A percentile compares a stretch with the other conserved stretches of the same genome.
Evolutionary conservation across 92 coral and sea anemone species (phyloP).

Genomic region (Siderastrea radians): DNA sequence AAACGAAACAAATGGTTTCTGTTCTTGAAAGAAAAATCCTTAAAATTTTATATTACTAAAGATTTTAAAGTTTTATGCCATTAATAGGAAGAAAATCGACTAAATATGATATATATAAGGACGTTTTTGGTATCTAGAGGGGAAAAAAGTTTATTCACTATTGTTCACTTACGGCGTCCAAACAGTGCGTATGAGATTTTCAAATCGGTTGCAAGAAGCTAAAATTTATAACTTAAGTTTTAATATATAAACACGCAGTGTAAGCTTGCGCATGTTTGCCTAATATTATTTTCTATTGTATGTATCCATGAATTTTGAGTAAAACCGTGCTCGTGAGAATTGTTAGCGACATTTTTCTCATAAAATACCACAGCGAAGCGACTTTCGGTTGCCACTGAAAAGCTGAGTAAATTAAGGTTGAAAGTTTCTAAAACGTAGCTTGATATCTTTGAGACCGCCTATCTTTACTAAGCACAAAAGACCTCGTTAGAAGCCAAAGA

Average conservation of each 20-base stretch:
- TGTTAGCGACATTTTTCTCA: not conserved
- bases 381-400: not conserved
- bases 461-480: conserved; percentile 20
- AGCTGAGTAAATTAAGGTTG: conserved; percentile 1
- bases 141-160: conserved; percentile 31
- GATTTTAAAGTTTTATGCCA: conserved; percentile 37
- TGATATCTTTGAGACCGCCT: conserved; percentile 15
- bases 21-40: conserved; percentile 42
- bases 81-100: conserved; percentile 26
- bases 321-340: not conserved
- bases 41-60: conserved; percentile 36
- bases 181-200: conserved; percentile 16
- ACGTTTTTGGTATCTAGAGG: conserved; percentile 27
- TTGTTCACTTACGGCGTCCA: not conserved
- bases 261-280: conserved; percentile 11
- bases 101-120: conserved; percentile 30
- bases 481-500: conserved; percentile 38
- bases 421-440: not conserved
- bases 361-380: not conserved
- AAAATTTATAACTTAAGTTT: conserved; percentile 20
- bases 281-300: conserved; percentile 17
- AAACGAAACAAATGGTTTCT: conserved; percentile 36
- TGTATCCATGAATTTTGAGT: conserved; percentile 7
- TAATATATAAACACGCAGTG: conserved; percentile 31
- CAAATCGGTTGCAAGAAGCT: conserved; percentile 6